These are phyloP conservation scores for Branchellion lobata DNA, from an alignment of 2,888 invertebrate species.

Conservation along the genomic window DNA sequence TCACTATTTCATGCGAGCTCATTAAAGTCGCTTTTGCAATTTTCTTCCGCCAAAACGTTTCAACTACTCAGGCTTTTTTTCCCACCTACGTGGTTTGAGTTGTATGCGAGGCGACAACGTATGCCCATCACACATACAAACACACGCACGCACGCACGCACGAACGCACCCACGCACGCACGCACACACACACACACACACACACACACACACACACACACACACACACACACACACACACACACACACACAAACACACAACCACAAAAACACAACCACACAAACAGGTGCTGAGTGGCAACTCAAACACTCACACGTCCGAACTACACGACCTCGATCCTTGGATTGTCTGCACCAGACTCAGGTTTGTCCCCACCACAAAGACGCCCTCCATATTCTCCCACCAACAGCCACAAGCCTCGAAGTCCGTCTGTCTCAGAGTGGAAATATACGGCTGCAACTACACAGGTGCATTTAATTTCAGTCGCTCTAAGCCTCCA, in stretches of 20 bases:
- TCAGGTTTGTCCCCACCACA: conserved; percentile 78
- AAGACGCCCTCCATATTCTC: conserved; percentile 62
- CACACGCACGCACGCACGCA: too few species aligned
- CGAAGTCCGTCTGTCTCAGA: conserved; percentile 84
- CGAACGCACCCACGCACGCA: too few species aligned
- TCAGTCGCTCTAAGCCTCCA: neutral
- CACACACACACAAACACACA: too few species aligned
- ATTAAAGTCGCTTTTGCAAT: neutral
- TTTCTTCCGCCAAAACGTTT: too few species aligned
- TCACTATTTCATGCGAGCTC: neutral
- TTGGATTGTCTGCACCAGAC: conserved; percentile 79
- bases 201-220: too few species aligned
- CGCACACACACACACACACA: too few species aligned
- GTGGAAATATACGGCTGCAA: conserved; percentile 85
- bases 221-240: too few species aligned
- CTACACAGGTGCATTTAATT: conserved; percentile 67
- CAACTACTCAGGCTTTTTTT: too few species aligned
- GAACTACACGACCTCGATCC: conserved; percentile 74
- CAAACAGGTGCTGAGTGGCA: conserved; percentile 74
- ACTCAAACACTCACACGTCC: conserved; percentile 82
- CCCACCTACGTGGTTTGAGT: neutral
- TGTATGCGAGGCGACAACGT: neutral
- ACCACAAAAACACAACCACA: too few species aligned
- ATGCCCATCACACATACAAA: too few species aligned
- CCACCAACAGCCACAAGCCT: conserved; percentile 63